A percentile compares a stretch with the other conserved stretches of the same genome.
Evolutionary conservation across 2,113 vertebrate genomes (phyloP).

Genomic region (Xiphophorus maculatus): DNA sequence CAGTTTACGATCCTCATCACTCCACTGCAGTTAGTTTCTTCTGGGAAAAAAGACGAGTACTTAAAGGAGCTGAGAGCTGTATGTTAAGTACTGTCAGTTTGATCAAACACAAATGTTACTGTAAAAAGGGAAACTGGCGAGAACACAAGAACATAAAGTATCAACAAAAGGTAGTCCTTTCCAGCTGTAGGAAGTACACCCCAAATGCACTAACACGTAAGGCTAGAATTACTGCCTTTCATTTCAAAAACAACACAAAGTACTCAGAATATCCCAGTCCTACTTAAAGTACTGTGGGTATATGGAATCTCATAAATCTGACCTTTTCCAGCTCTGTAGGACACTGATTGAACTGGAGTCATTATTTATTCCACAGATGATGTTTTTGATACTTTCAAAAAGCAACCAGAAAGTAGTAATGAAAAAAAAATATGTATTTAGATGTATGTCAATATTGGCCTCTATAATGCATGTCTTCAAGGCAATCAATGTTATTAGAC

Average conservation of each 20-base stretch:
- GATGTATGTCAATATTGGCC: too few relatives aligned
- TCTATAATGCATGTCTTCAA: neutral
- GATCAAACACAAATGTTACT: constrained; percentile 39
- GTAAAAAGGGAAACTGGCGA: constrained; percentile 48
- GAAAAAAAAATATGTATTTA: neutral
- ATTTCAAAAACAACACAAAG: neutral
- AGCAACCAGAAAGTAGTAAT: neutral
- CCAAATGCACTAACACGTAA: neutral
- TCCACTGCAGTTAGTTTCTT: constrained; percentile 77
- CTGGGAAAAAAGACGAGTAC: constrained; percentile 56
- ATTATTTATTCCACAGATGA: neutral
- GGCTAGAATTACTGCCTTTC: neutral
- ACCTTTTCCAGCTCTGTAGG: neutral
- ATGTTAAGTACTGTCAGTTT: constrained; percentile 45
- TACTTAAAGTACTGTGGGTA: neutral
- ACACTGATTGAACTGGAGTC: neutral
- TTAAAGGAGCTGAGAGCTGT: constrained; percentile 46
- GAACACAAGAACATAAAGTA: constrained; percentile 31
- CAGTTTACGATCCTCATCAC: constrained; percentile 71
- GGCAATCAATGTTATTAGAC: neutral
- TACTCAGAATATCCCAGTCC: neutral
- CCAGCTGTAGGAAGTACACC: too few relatives aligned
- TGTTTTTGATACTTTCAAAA: neutral
- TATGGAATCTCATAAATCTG: neutral
- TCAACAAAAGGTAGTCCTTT: constrained; percentile 20